These are phyloP conservation scores for Heterodera schachtii DNA, from an alignment of 1,140 invertebrate species.

Conservation along the genomic window DNA sequence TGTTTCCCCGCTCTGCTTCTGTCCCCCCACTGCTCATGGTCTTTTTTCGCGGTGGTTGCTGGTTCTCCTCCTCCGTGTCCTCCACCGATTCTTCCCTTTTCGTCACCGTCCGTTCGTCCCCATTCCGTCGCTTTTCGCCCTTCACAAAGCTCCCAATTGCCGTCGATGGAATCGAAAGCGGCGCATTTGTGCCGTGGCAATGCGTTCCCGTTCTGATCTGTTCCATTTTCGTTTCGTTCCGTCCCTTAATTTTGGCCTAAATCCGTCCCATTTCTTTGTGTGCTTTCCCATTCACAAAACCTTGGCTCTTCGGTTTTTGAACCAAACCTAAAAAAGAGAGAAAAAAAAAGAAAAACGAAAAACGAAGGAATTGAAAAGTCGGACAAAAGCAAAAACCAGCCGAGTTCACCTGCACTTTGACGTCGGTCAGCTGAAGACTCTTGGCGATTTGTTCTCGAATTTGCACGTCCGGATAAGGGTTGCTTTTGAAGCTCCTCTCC, in stretches of 20 bases:
- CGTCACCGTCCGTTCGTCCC: slow-evolving; percentile 4
- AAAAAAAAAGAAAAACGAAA: neutral
- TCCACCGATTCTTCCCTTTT: slow-evolving; percentile 30
- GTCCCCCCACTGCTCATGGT: neutral
- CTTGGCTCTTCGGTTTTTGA: slow-evolving; percentile 29
- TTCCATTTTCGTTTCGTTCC: slow-evolving; percentile 25
- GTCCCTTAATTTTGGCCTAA: neutral
- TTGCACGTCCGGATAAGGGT: slow-evolving; percentile 5
- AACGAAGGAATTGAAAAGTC: too few species aligned
- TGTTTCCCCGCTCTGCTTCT: neutral
- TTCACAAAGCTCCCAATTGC: neutral
- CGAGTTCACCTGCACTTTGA: slow-evolving; percentile 20
- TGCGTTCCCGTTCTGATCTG: neutral
- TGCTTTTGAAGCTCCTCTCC: slow-evolving; percentile 5
- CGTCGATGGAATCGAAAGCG: neutral
- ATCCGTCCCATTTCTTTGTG: neutral
- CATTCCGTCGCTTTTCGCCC: neutral
- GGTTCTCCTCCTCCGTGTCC: slow-evolving; percentile 29
- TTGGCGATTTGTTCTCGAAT: slow-evolving; percentile 25
- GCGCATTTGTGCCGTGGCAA: neutral
- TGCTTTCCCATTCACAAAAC: neutral
- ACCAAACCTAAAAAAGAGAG: slow-evolving; percentile 20
- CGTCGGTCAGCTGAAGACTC: slow-evolving; percentile 22
- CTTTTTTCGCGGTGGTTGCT: neutral
- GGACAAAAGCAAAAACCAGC: neutral